Evolutionary conservation across 2,113 vertebrate genomes (phyloP), one percentile per base, ranked within the genome.

Genomic region (Tenebrosternarchus preto): DNA sequence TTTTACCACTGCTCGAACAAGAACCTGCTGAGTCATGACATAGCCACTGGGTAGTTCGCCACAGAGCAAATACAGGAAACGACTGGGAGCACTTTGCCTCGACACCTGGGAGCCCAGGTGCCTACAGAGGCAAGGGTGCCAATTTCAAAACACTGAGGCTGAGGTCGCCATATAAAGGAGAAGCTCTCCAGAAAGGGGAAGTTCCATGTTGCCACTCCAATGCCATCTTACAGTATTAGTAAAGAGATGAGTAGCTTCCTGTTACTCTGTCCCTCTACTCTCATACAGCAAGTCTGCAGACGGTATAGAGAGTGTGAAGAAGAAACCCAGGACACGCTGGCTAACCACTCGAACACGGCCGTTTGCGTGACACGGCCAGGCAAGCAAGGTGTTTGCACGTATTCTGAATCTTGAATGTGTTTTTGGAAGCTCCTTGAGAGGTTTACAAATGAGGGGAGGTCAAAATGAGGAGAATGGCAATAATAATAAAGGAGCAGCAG

Each of bases 61-160:
- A n/a, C n/a, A n/a, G 6, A 36, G 33, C 33, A 36, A 36, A 36
- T 36, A 36, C 6, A 6, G 33, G 33, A 36, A 4, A 36, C 6
- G 12, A 24, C 2, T 1, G 3, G 3, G 22, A 22, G 1, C 59
- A 2, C 4, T 67, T 67, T 9, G 7, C 17, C 64, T 67, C 12
- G 17, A 22, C n/a, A 9, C 6, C 59, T 29, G 24, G 15, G 15
- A 19, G n/a, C n/a, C n/a, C 16, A 46, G 27, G 22, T 77, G 27
- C 61, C 75, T 36, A 50, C 19, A 77, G 61, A 77, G 67, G 19
- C 36, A 36, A 78, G 63, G 61, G 50, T 20, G 36, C 46, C 25
- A 36, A 25, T 46, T 46, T 9, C 11, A 12, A 50, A 1, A 71
- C 25, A 29, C 12, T 20, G 15, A 73, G 24, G 55, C 24, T 7